Base-by-base conservation (phyloP, 2,888 invertebrate genomes). In the Drosophila helvetica region DNA sequence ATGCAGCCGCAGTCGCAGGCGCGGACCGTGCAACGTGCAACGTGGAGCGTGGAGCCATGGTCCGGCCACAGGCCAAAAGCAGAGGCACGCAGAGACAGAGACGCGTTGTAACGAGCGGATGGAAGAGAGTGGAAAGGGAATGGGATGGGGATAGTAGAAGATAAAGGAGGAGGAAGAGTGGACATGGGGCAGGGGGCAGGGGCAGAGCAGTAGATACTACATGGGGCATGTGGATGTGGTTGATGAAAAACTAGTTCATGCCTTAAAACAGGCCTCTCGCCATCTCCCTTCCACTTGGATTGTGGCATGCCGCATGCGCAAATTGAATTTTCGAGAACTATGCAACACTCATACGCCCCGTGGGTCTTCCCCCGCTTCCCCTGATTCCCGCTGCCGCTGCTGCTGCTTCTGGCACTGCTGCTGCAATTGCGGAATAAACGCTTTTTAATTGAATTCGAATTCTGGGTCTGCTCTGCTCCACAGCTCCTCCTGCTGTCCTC, bases 291-390 rank as follows among this genome's bases (percentile, higher is more conserved):
- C 46, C 60, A 15, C 22, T 50, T 57, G 12, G 12, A 12, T 12
- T 59, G 47, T 48, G 47, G 60, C 70, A 38, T 38, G 59, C 42
- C 55, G 53, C 64, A 55, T 60, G 78, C 70, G 85, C 87, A 85
- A 85, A 85, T 88, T 85, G 81, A 85, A 85, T 85, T 87, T 85
- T 89, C 77, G 85, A 68, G 85, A 87, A 87, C 89, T 85, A 89
- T 85, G 89, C 89, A 87, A 86, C 82, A 81, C 87, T 85, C 88
- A 89, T 84, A 89, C 89, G 88, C 85, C 88, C 89, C 77, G 75
- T 89, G 88, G 88, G 84, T 77, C 82, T 38, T n/a, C 38, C 38
- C 6, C 38, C 79, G 54, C 50, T 56, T 43, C 33, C 38, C 42
- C 22, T 27, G 45, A 43, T 30, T n/a, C 17, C 38, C 52, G 30